Base-by-base conservation (phyloP, 2,888 invertebrate species). In the Agrochola circellaris region DNA sequence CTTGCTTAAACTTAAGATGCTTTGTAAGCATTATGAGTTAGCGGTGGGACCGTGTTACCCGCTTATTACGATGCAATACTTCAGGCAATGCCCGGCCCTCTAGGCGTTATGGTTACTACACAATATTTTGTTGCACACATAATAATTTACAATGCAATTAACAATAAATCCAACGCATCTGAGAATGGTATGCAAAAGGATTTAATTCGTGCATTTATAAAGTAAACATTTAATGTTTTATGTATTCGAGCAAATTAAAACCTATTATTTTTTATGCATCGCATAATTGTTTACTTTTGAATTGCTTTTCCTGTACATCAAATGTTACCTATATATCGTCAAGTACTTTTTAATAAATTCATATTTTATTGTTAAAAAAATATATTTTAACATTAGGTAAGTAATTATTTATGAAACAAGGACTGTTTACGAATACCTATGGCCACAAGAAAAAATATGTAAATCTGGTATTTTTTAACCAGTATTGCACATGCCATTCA, bases 131-230 rank as follows among this genome's bases (percentile, higher is more conserved):
- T 66, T 26, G 34, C 23, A 30, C 58, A 69, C 62, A 58, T 65
- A 66, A 62, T 82, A 54, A 82, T 83, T 85, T 65, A 77, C 71
- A 68, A 62, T 70, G 83, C 74, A 62, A 83, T 85, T 85, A 82
- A 74, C 74, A 82, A 70, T 66, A 48, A 72, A 61, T 60, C 69
- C 0, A 20, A 54, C 38, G 54, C 56, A 66, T 60, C 72, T 82
- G n/a, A 30, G 38, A 62, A 45, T 38, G 15, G 61, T 58, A 34
- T 58, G 54, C 17, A 75, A 38, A 26, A 15, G 20, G 15, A 48
- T 48, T 34, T 38, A 54, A 9, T 26, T 71, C 17, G 17, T 15
- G 0, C 2, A 30, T 42, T 23, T 13, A 11, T 30, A 26, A 9
- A n/a, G 0, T 17, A 69, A 30, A 1, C 6, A 48, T 15, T n/a